These are phyloP conservation scores for Malurus alboscapulatus DNA, from an alignment of 2,113 vertebrate species.

Conservation along the genomic window DNA sequence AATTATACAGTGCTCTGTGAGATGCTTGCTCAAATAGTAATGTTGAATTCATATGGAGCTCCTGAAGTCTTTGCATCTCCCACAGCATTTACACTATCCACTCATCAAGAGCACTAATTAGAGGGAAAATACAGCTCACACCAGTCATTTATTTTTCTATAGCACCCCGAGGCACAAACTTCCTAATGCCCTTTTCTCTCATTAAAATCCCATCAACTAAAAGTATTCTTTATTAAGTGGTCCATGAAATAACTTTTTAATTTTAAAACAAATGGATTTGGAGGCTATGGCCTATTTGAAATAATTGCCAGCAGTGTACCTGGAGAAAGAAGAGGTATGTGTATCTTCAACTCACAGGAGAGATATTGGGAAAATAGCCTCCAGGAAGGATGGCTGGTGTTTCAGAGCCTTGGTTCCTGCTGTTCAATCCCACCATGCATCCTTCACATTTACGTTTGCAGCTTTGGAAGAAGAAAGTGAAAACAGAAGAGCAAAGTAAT, in stretches of 20 bases:
- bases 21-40: neutral
- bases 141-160: neutral
- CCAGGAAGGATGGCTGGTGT: neutral
- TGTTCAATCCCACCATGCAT: neutral
- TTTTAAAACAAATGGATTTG: neutral
- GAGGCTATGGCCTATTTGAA: neutral
- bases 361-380: neutral
- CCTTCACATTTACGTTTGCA: neutral
- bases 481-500: neutral
- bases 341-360: neutral
- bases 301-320: neutral
- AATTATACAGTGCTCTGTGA: neutral
- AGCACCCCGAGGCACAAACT: neutral
- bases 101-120: neutral
- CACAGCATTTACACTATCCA: neutral
- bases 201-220: conserved; percentile 19
- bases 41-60: neutral
- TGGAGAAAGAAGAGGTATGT: neutral
- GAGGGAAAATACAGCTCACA: neutral
- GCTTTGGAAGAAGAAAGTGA: neutral
- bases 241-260: neutral
- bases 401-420: neutral
- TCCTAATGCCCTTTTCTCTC: neutral
- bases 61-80: neutral
- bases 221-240: conserved; percentile 18